Percentiles rank a stretch among this genome's conserved stretches.
Evolutionary conservation across 2,113 vertebrate genomes (phyloP).

Genomic region (human): GRCh38 chr12:105998501-105999000

Average conservation of each 20-base stretch:
- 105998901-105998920: background rate
- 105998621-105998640: background rate
- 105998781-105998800: background rate
- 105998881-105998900: constrained; percentile 55
- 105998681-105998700: background rate
- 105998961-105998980: background rate
- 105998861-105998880: constrained; percentile 47
- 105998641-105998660: background rate
- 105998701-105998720: background rate
- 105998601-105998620: background rate
- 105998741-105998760: background rate
- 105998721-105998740: background rate
- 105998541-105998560: background rate
- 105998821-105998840: constrained; percentile 5
- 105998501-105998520: too few relatives aligned
- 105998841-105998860: background rate
- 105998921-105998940: background rate
- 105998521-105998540: background rate
- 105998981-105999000: background rate
- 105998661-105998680: background rate
- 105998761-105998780: background rate
- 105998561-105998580: background rate
- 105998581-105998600: background rate
- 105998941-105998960: background rate
- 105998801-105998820: background rate